phyloP scores from a whole-genome alignment of 1,140 invertebrate genomes.

The Thalassaphorura encarpata region DNA sequence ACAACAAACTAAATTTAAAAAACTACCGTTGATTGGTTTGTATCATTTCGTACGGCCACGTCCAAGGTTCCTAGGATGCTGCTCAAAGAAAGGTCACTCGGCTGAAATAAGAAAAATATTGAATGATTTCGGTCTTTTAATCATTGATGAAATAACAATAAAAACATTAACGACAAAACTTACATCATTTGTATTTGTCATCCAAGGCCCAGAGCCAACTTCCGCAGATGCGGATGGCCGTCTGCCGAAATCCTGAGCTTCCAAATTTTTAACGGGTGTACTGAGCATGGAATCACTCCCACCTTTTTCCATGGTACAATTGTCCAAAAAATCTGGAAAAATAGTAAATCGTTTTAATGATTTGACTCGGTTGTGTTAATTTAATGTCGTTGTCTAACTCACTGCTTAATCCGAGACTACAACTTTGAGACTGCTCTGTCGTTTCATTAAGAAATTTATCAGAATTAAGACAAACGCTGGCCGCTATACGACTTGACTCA shows the following conservation, averaged over 20 bases:
- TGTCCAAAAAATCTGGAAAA: too few relatives aligned
- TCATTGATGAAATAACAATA: too few relatives aligned
- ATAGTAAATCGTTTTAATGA: background rate
- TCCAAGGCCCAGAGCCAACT: too few relatives aligned
- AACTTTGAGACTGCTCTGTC: slow-evolving; percentile 1
- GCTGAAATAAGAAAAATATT: background rate
- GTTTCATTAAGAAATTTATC: background rate
- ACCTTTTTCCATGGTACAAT: background rate
- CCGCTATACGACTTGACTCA: slow-evolving; percentile 23
- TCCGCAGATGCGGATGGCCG: too few relatives aligned
- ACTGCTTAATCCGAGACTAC: too few relatives aligned
- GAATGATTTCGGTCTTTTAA: background rate
- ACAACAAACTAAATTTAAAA: background rate
- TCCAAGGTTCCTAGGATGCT: slow-evolving; percentile 8
- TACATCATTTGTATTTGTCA: too few relatives aligned
- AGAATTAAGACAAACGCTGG: slow-evolving; percentile 3
- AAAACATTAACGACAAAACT: too few relatives aligned
- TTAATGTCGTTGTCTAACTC: too few relatives aligned
- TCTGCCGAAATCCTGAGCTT: too few relatives aligned
- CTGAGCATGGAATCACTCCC: background rate
- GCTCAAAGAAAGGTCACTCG: slow-evolving; percentile 5
- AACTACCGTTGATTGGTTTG: background rate
- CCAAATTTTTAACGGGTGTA: background rate
- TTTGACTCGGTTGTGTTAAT: background rate
- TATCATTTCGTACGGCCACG: background rate